These are phyloP conservation scores for Exephanes ischioxanthus DNA, from an alignment of 2,888 invertebrate species.

Conservation along the genomic window DNA sequence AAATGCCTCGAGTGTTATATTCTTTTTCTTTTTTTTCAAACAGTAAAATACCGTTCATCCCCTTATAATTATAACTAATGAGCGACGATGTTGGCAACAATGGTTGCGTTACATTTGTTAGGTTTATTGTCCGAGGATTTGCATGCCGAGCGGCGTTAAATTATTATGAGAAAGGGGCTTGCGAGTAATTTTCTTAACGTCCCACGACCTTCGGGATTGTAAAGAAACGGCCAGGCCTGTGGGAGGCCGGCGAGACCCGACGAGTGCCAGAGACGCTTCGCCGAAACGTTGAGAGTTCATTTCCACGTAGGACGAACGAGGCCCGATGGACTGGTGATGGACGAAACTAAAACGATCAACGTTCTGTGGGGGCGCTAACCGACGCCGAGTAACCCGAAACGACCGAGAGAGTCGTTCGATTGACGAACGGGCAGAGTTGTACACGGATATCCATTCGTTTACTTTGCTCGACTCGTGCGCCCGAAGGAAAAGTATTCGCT, in stretches of 20 bases:
- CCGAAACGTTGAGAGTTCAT: slow-evolving; percentile 32
- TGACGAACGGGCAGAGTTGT: slow-evolving; percentile 22
- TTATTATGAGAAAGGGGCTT: not conserved
- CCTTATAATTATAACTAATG: not conserved
- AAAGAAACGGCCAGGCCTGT: not conserved
- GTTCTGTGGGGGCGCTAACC: not conserved
- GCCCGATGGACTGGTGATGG: not conserved
- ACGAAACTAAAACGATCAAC: slow-evolving; percentile 6
- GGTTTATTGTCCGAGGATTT: slow-evolving; percentile 9
- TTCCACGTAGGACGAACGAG: slow-evolving; percentile 56
- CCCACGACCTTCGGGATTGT: not conserved
- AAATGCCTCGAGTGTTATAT: not conserved
- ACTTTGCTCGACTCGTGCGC: not conserved
- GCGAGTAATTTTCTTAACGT: slow-evolving; percentile 3
- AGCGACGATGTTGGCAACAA: not conserved
- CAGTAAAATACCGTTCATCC: not conserved
- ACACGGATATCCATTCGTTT: slow-evolving; percentile 5
- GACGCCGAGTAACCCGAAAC: slow-evolving; percentile 24
- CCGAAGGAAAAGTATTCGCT: not conserved
- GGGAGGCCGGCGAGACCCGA: slow-evolving; percentile 2
- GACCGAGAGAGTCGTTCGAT: slow-evolving; percentile 37
- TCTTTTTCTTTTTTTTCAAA: not conserved
- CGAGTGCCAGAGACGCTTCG: slow-evolving; percentile 51
- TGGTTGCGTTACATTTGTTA: not conserved
- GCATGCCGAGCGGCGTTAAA: not conserved